Conservation (phyloP, 1,140 invertebrate genomes). For the Battus philenor region DNA sequence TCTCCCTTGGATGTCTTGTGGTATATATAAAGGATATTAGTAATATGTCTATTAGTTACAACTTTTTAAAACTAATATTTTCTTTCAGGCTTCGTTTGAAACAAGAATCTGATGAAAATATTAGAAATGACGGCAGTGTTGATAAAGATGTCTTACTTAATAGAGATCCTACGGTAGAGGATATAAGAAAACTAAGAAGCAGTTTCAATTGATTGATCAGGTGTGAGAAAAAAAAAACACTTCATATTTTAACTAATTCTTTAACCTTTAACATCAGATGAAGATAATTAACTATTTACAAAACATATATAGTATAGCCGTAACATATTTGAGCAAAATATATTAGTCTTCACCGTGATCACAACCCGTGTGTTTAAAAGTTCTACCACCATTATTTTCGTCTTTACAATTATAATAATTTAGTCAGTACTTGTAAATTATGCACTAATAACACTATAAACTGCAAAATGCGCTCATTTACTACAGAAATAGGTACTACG, state of each 20-base stretch:
- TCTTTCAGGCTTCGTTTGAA: neutral
- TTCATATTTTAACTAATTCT: slow-evolving; percentile 1
- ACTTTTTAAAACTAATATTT: too few species aligned
- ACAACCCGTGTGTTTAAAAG: slow-evolving; percentile 34
- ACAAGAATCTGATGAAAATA: neutral
- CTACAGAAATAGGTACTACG: slow-evolving; percentile 20
- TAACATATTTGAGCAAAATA: slow-evolving; percentile 36
- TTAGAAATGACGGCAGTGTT: slow-evolving; percentile 5
- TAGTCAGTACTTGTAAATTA: slow-evolving; percentile 59
- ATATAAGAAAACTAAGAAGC: slow-evolving; percentile 43
- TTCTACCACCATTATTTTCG: slow-evolving; percentile 47
- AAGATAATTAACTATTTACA: slow-evolving; percentile 47
- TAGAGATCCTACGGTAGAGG: slow-evolving; percentile 31
- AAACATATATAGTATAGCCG: slow-evolving; percentile 27
- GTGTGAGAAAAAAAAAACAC: slow-evolving; percentile 4
- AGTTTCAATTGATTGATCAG: slow-evolving; percentile 19
- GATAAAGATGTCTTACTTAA: slow-evolving; percentile 18
- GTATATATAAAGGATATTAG: slow-evolving; percentile 24
- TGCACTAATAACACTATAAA: slow-evolving; percentile 29
- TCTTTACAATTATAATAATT: slow-evolving; percentile 48
- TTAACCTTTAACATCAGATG: slow-evolving; percentile 3
- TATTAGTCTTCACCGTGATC: slow-evolving; percentile 23
- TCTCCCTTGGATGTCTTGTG: slow-evolving; percentile 53
- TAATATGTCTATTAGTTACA: too few species aligned
- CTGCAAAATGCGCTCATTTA: slow-evolving; percentile 32